These are phyloP conservation scores for Xiphorhynchus elegans DNA, from an alignment of 2,113 vertebrate genomes.

Conservation along the genomic window DNA sequence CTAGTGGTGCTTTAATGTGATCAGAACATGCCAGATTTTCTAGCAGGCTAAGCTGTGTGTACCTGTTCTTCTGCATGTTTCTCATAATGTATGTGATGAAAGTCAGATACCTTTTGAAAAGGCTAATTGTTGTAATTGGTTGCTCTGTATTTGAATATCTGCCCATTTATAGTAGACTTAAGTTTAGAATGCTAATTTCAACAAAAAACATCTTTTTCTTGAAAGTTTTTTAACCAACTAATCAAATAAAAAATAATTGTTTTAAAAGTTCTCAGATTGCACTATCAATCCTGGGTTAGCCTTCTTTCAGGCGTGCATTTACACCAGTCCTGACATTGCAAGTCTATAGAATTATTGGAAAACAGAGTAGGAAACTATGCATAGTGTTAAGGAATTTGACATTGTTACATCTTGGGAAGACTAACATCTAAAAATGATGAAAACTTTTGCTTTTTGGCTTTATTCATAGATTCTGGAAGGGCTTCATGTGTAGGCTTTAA, in stretches of 20 bases:
- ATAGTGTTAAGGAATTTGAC: conserved; percentile 20
- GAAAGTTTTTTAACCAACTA: neutral
- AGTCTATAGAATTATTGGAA: neutral
- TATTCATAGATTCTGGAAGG: conserved; percentile 51
- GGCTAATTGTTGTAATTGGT: neutral
- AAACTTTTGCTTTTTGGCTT: conserved; percentile 61
- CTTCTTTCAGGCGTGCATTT: neutral
- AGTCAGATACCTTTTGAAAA: neutral
- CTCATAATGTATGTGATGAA: neutral
- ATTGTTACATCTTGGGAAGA: conserved; percentile 54
- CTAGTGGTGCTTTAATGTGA: neutral
- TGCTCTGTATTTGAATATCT: neutral
- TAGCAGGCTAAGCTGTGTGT: neutral
- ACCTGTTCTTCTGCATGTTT: neutral
- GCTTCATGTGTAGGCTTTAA: conserved; percentile 40
- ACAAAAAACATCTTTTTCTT: neutral
- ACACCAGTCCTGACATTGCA: neutral
- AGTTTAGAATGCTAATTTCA: neutral
- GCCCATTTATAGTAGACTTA: neutral
- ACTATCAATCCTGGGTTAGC: neutral
- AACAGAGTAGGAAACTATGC: neutral
- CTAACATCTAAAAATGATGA: conserved; percentile 24
- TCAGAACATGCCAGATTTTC: neutral
- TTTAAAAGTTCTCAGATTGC: neutral
- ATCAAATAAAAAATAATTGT: neutral